Base-by-base conservation (phyloP, 2,797 vertebrate species). In the Gorsachius magnificus region DNA sequence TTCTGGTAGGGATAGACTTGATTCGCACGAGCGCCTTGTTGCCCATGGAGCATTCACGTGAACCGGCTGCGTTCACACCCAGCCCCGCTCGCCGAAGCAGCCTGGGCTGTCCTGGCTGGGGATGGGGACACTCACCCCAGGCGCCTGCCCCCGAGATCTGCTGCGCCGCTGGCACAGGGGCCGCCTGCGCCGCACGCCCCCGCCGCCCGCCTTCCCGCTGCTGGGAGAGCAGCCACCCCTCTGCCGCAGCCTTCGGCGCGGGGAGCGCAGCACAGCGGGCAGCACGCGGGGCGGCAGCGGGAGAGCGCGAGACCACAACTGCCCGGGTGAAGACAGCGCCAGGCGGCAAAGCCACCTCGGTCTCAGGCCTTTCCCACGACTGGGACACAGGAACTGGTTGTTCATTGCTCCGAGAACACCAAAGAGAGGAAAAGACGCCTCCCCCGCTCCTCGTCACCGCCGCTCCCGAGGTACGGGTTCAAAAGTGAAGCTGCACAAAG, bases 11-110 rank as follows among this genome's bases (percentile, higher is more conserved):
- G 43, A 14, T 33, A 6, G 33, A 31, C 21, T 2, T 2, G 14
- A 13, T 43, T 36, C 28, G n/a, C 7, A 26, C 8, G 33, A 13
- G 72, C 2, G 5, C 36, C 28, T 20, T 12, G 28, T 5, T 5
- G 13, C 24, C 12, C 10, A 1, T 0, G 2, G 11, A 61, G 26
- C 25, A 1, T 17, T 36, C 57, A 16, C 41, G 11, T 38, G 38
- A 48, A 21, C 31, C 1, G 31, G 31, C 77, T 17, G 51, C 3
- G 5, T 41, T 41, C 7, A 74, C 48, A 74, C 10, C 38, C 46
- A n/a, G 41, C 41, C 54, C 68, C 7, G 16, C 33, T 33, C 41
- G 3, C 5, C 1, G 24, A 20, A 54, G 16, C 20, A 7, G 13
- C 0, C 54, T 5, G 24, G 21, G 60, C 19, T 77, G 28, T 28